Conservation (phyloP, 2,113 vertebrate genomes). For the Noturus placidus region DNA sequence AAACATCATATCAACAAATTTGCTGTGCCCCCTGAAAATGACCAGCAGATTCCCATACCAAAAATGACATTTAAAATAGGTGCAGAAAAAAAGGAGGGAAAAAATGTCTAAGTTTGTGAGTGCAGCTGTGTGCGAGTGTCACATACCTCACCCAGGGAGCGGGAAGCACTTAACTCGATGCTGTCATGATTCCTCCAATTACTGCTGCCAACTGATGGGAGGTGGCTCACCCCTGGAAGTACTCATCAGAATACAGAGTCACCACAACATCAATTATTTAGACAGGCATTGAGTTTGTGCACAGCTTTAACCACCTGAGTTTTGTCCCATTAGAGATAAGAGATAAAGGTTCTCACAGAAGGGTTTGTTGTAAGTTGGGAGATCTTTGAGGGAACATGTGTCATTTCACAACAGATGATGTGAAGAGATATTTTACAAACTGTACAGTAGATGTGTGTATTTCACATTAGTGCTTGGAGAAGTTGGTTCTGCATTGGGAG, state of each 20-base stretch:
- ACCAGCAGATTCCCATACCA: slow-evolving; percentile 23
- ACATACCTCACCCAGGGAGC: slow-evolving; percentile 69
- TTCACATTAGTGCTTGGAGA: background rate
- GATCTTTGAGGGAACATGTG: slow-evolving; percentile 5
- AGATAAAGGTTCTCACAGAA: slow-evolving; percentile 54
- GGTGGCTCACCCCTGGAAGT: slow-evolving; percentile 72
- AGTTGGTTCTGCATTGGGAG: background rate
- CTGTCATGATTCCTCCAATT: slow-evolving; percentile 77
- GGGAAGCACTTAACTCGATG: slow-evolving; percentile 73
- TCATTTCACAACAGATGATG: background rate
- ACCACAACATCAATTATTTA: slow-evolving; percentile 77
- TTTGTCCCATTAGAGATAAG: slow-evolving; percentile 75
- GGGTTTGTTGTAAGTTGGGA: slow-evolving; percentile 22
- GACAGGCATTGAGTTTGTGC: slow-evolving; percentile 66
- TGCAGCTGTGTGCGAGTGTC: slow-evolving; percentile 60
- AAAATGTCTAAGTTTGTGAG: slow-evolving; percentile 51
- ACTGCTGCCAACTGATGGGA: slow-evolving; percentile 75
- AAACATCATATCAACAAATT: slow-evolving; percentile 24
- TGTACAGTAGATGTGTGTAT: background rate
- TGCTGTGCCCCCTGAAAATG: slow-evolving; percentile 14
- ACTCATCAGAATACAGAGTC: slow-evolving; percentile 71
- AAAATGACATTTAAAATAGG: slow-evolving; percentile 40
- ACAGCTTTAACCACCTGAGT: slow-evolving; percentile 69
- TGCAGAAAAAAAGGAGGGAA: slow-evolving; percentile 4
- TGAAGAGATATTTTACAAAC: background rate